phyloP scores from a whole-genome alignment of 1,140 invertebrate species.

The Hypsibius dujardini region DNA sequence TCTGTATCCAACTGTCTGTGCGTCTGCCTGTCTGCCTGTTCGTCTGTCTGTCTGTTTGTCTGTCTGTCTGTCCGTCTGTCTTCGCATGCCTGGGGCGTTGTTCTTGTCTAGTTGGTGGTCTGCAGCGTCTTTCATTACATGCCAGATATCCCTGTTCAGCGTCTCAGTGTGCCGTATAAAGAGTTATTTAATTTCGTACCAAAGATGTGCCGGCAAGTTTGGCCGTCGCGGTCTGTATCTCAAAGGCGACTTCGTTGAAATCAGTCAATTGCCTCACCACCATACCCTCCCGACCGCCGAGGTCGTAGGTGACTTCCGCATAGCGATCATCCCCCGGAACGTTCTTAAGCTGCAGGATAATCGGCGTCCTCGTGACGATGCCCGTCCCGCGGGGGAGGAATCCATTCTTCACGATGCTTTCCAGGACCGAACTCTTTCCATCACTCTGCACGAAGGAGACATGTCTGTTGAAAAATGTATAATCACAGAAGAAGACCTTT shows the following conservation, averaged over 20 bases:
- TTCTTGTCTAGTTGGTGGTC: too few relatives aligned
- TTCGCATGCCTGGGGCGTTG: too few relatives aligned
- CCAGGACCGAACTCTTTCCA: slow-evolving; percentile 1
- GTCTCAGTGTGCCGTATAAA: background rate
- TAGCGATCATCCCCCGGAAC: too few relatives aligned
- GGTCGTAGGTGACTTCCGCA: too few relatives aligned
- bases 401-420: background rate
- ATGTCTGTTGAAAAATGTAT: background rate
- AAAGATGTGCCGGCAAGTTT: background rate
- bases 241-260: too few relatives aligned
- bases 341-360: slow-evolving; percentile 1
- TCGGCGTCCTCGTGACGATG: background rate
- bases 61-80: too few relatives aligned
- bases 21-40: too few relatives aligned
- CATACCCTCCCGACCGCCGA: too few relatives aligned
- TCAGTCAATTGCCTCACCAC: too few relatives aligned
- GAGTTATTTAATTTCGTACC: background rate
- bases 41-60: too few relatives aligned
- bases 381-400: background rate
- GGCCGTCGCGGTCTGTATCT: background rate
- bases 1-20: too few relatives aligned
- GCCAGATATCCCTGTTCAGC: background rate
- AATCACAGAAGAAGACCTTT: background rate
- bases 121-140: slow-evolving; percentile 5
- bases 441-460: background rate